Conservation (phyloP, 2,113 vertebrate genomes). For the Fukomys damarensis region DNA sequence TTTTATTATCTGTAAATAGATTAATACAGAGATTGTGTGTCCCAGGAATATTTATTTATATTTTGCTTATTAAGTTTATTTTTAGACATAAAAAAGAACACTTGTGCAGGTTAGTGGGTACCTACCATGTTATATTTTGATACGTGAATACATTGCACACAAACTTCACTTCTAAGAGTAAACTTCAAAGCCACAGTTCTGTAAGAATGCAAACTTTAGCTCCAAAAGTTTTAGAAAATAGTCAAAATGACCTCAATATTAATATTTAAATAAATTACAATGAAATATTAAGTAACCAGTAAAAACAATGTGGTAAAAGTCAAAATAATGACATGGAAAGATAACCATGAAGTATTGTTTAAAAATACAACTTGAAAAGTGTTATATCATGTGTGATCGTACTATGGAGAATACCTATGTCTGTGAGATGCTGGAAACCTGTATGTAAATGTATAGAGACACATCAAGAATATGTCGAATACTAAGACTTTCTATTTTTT, state of each 20-base stretch:
- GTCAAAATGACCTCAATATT: neutral
- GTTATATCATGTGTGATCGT: neutral
- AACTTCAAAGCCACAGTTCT: neutral
- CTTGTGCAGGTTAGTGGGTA: neutral
- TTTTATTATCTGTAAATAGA: conserved; percentile 6
- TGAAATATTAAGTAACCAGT: conserved; percentile 1
- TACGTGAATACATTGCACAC: neutral
- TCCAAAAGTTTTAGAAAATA: neutral
- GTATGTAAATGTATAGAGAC: neutral
- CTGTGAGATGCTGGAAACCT: neutral
- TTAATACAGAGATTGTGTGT: neutral
- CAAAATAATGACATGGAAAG: neutral
- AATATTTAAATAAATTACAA: neutral
- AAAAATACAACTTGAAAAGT: neutral
- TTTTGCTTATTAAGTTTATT: neutral
- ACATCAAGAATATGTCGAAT: neutral
- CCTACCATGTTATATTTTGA: neutral
- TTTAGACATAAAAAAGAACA: neutral
- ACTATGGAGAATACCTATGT: neutral
- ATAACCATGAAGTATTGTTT: neutral
- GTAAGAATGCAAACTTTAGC: neutral
- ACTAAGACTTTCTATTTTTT: neutral
- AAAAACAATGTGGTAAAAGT: neutral
- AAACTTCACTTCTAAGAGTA: neutral
- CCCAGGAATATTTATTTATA: neutral